A percentile compares a stretch with the other conserved stretches of the same genome.
phyloP scores from a whole-genome alignment of 2,113 vertebrate species.

The Gymnocephalus cernua region DNA sequence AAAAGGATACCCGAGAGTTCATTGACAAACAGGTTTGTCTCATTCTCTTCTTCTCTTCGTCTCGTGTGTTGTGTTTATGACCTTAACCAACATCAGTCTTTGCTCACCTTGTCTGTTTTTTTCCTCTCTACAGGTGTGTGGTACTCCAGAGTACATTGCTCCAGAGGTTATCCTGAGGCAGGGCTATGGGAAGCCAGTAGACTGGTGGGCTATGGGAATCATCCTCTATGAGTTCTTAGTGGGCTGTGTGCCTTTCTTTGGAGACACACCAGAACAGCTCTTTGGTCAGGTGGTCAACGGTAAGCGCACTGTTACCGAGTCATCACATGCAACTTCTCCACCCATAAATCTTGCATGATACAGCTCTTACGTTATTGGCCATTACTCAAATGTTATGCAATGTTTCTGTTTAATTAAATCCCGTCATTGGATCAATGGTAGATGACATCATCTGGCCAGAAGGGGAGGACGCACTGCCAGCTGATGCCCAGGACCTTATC shows the following conservation, averaged over 20 bases:
- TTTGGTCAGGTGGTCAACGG: constrained; percentile 97
- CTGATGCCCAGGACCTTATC: constrained; percentile 93
- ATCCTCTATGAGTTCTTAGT: constrained; percentile 95
- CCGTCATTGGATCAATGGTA: constrained; percentile 51
- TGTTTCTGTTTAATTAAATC: background rate
- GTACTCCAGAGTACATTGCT: constrained; percentile 97
- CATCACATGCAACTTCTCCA: background rate
- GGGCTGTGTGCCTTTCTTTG: constrained; percentile 96
- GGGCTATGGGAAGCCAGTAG: constrained; percentile 95
- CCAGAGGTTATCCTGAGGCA: constrained; percentile 95
- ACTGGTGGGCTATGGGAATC: constrained; percentile 98
- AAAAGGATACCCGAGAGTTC: constrained; percentile 95
- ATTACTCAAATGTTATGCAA: background rate
- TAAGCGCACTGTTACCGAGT: constrained; percentile 60
- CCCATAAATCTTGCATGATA: background rate
- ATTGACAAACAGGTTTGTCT: constrained; percentile 92
- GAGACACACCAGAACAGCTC: constrained; percentile 95
- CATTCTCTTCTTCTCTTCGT: background rate
- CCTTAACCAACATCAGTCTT: background rate
- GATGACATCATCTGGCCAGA: constrained; percentile 97
- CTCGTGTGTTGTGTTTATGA: background rate
- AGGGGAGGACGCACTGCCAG: constrained; percentile 91
- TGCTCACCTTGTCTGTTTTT: background rate
- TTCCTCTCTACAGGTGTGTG: constrained; percentile 87
- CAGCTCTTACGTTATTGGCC: background rate